Base-by-base conservation (phyloP, 2,113 vertebrate genomes). In the Eptesicus fuscus region DNA sequence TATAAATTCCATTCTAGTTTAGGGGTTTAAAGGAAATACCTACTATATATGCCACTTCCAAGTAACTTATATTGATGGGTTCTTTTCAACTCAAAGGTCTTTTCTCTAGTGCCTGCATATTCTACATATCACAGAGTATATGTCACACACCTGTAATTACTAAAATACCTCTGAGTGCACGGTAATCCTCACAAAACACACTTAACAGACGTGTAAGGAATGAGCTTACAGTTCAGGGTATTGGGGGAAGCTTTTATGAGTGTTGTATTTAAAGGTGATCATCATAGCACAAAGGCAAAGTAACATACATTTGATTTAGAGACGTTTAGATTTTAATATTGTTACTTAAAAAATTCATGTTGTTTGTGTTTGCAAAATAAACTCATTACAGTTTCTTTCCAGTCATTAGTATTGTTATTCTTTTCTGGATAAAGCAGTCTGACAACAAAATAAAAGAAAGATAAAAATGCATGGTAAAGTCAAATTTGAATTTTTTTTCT, bases 321-420 rank as follows among this genome's bases (percentile, higher is more conserved):
- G 42, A 63, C 3, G 61, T 49, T 47, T 25, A 49, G 37, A 85
- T 40, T 30, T 30, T 9, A 74, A 56, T 83, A 51, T 78, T n/a
- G n/a, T n/a, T 35, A 42, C 47, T 59, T 56, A 3, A 51, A 67
- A 65, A 37, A 40, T 42, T 82, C 25, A n/a, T 44, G 3, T 47
- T 49, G n/a, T 17, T 86, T 47, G 51, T 69, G 20, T 71, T 80
- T 91, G 32, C 32, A 94, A 80, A 91, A 18, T 65, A 35, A 92
- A 16, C 1, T 51, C 69, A 69, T 18, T 67, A 28, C 0, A 85
- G 14, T 40, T 70, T 56, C 40, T 73, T 92, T 17, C 49, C 4
- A 71, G 42, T 51, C 20, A 4, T 83, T 82, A 53, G 1, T 7
- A 86, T 7, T 42, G 18, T 2, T 78, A 16, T 69, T 82, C 40